Evolutionary conservation across 2,797 vertebrate genomes (phyloP).

Genomic region (Myripristis jacobus): DNA sequence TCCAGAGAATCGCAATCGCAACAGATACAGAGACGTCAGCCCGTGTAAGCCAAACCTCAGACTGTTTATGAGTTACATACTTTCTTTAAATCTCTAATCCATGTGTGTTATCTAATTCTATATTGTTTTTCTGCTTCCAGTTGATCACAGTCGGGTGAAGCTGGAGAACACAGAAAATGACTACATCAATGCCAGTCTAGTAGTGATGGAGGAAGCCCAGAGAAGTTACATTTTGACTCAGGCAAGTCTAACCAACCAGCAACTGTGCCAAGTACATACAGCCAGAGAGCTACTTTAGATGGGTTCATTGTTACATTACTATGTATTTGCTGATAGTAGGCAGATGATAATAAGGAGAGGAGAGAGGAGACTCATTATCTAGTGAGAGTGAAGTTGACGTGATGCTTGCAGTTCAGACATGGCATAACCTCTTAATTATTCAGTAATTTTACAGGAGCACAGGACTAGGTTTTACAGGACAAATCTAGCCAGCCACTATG

Average conservation of each 20-base stretch:
- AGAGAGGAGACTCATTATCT: too few species aligned
- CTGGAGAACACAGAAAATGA: conserved; percentile 93
- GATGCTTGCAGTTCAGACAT: too few species aligned
- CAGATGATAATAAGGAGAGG: too few species aligned
- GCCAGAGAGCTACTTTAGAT: too few species aligned
- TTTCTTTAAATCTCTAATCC: not conserved
- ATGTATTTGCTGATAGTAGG: too few species aligned
- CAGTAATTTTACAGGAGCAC: too few species aligned
- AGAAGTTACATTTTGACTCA: conserved; percentile 96
- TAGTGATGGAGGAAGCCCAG: conserved; percentile 93
- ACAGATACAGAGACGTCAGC: conserved; percentile 99
- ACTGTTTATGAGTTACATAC: not conserved
- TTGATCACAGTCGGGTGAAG: conserved; percentile 97
- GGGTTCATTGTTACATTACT: too few species aligned
- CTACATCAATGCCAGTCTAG: conserved; percentile 97
- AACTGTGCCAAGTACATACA: too few species aligned
- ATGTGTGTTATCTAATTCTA: not conserved
- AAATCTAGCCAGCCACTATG: too few species aligned
- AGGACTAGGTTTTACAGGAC: too few species aligned
- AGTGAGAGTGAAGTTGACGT: too few species aligned
- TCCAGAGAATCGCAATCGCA: conserved; percentile 95
- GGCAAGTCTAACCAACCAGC: conserved; percentile 80
- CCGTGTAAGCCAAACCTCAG: conserved; percentile 89
- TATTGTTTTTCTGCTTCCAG: conserved; percentile 72
- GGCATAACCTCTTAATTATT: too few species aligned